Evolutionary conservation across 2,797 vertebrate species (phyloP), one percentile per base, ranked within the genome.

Genomic region (Paguma larvata): DNA sequence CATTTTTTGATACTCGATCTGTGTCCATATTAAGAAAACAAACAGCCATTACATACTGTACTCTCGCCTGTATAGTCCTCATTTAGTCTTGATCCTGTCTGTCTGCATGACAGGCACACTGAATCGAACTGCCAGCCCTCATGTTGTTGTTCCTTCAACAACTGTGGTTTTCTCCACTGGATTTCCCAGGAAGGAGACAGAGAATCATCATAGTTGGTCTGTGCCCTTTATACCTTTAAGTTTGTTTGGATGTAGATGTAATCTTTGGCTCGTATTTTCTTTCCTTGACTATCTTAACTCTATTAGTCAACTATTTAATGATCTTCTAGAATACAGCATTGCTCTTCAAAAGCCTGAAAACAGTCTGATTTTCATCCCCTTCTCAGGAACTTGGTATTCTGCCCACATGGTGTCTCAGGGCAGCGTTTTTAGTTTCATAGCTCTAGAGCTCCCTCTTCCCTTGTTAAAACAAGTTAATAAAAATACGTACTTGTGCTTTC

Each of bases 231-330:
- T 53, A 79, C 56, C 89, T 94, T 46, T 14, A 59, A 25, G 56
- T 95, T 96, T 84, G 59, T 91, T 89, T 97, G 51, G 67, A 34
- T 62, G 15, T 51, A 46, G 89, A 70, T 51, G 65, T 85, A 84
- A 85, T 96, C 21, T 85, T 68, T 56, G 85, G 59, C 59, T 91
- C 63, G 11, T 38, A 30, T 68, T 93, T 94, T 87, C 68, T 73
- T 89, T 77, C 14, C 56, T 86, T 25, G 19, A 48, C 15, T 77
- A 23, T 87, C 30, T 83, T 96, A 83, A 89, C 34, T n/a, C 32
- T 75, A 19, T 88, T 68, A 82, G 23, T 85, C 19, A 56, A 12
- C 85, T 83, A 34, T 84, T 34, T 89, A 44, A 75, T 89, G 87
- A 59, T 88, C 85, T 82, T 87, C n/a, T 85, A 67, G 32, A 5